These are phyloP conservation scores for Campoletis sonorensis DNA, from an alignment of 1,140 invertebrate species.

Conservation along the genomic window DNA sequence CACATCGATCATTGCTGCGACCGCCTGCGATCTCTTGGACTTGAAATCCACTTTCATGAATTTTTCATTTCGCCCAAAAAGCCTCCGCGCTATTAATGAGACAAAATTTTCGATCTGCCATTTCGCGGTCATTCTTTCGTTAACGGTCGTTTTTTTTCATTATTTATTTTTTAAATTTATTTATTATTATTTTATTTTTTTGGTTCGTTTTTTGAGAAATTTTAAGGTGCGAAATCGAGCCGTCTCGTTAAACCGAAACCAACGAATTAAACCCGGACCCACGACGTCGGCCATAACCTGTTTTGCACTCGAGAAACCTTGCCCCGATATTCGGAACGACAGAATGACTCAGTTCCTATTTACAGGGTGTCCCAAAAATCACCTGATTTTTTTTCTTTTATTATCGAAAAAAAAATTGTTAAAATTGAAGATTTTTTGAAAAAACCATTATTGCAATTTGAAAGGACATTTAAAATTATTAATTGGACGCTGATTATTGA, in stretches of 20 bases:
- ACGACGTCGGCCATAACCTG: conserved; percentile 8
- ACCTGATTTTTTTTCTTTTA: too few species aligned
- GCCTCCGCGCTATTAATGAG: too few species aligned
- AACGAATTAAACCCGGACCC: conserved; percentile 3
- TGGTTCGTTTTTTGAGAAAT: conserved; percentile 19
- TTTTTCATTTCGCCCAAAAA: not conserved
- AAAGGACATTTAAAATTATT: too few species aligned
- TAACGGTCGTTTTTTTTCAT: not conserved
- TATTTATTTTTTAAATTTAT: not conserved
- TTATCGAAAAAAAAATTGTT: too few species aligned
- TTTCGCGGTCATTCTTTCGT: too few species aligned
- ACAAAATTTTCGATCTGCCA: too few species aligned
- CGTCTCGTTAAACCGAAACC: conserved; percentile 27
- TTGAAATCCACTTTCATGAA: conserved; percentile 15
- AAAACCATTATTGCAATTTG: too few species aligned
- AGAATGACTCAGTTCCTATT: not conserved
- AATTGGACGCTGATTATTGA: too few species aligned
- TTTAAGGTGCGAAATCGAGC: conserved; percentile 36
- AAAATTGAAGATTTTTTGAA: too few species aligned
- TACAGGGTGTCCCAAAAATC: not conserved
- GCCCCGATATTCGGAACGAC: not conserved
- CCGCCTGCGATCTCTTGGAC: conserved; percentile 9
- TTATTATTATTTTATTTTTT: not conserved
- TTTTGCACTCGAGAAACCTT: conserved; percentile 6
- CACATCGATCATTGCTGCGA: conserved; percentile 1